phyloP scores from a whole-genome alignment of 2,797 vertebrate species.

The Acanthurus tractus region DNA sequence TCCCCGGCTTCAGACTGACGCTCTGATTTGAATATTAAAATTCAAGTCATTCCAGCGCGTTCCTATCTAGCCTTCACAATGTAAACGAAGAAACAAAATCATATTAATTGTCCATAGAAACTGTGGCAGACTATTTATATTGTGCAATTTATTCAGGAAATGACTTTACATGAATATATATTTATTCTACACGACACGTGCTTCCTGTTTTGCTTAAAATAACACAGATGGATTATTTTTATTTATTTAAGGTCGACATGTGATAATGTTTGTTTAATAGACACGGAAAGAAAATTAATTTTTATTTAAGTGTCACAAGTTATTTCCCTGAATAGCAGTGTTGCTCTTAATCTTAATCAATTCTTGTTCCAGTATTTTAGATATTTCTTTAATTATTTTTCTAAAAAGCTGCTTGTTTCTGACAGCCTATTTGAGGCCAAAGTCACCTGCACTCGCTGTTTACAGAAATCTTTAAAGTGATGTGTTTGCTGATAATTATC shows the following conservation, averaged over 20 bases:
- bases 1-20: slow-evolving; percentile 64
- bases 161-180: slow-evolving; percentile 34
- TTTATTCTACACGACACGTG: slow-evolving; percentile 29
- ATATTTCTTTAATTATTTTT: slow-evolving; percentile 1
- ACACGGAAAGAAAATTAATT: neutral
- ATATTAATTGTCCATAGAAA: slow-evolving; percentile 74
- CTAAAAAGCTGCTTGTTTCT: neutral
- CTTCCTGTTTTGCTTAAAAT: slow-evolving; percentile 38
- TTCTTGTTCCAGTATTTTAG: neutral
- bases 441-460: slow-evolving; percentile 37
- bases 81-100: slow-evolving; percentile 76
- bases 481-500: slow-evolving; percentile 9
- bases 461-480: neutral
- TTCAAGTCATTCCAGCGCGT: slow-evolving; percentile 63
- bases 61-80: slow-evolving; percentile 55
- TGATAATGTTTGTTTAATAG: slow-evolving; percentile 29
- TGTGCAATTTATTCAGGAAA: slow-evolving; percentile 46
- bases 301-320: neutral
- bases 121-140: slow-evolving; percentile 53
- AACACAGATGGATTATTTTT: slow-evolving; percentile 4
- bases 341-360: neutral
- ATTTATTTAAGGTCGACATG: slow-evolving; percentile 25
- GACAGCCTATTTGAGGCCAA: neutral
- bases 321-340: neutral
- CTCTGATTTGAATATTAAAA: slow-evolving; percentile 84